Evolutionary conservation across 2,113 vertebrate genomes (phyloP).

Genomic region (Leucosticte australis): DNA sequence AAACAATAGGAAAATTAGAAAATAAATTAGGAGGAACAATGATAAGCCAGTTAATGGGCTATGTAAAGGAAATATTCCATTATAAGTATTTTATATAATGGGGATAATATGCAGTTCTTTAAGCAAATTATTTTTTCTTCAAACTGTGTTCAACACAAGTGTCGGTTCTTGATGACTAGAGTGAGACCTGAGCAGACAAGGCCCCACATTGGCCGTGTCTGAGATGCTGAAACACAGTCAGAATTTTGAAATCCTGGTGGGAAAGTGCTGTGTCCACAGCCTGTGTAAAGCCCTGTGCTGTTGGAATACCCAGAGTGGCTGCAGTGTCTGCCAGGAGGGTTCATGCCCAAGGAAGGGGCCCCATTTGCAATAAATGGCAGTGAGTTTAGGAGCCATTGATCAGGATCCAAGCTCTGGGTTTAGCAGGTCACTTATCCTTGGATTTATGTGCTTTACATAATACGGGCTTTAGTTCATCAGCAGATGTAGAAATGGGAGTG

Average conservation of each 20-base stretch:
- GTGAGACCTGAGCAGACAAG: not conserved
- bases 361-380: fast-evolving
- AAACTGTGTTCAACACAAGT: not conserved
- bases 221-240: not conserved
- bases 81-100: not conserved
- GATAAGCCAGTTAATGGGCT: not conserved
- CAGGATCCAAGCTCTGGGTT: not conserved
- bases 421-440: not conserved
- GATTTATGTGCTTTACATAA: not conserved
- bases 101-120: not conserved
- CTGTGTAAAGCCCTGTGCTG: not conserved
- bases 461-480: not conserved
- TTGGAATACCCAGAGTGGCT: fast-evolving
- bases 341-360: not conserved
- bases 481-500: not conserved
- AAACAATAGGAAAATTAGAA: not conserved
- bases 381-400: not conserved
- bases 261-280: not conserved
- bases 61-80: not conserved
- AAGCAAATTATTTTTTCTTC: not conserved
- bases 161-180: not conserved
- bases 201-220: not conserved
- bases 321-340: not conserved
- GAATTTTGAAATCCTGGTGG: not conserved
- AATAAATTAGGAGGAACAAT: not conserved